Evolutionary conservation across 2,113 vertebrate genomes (phyloP).

Genomic region (Syngnathus floridae): DNA sequence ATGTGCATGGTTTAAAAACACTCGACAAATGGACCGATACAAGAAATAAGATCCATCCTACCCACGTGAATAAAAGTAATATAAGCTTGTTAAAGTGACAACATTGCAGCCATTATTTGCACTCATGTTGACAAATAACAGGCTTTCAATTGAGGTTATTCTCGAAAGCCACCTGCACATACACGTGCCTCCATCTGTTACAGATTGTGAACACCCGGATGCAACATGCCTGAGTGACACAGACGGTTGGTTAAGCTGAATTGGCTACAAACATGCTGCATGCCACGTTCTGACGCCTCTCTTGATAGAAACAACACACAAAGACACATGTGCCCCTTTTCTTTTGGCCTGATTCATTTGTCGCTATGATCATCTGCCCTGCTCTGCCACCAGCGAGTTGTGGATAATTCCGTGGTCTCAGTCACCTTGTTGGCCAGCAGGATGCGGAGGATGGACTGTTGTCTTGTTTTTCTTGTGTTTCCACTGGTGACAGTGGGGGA

Average conservation of each 20-base stretch:
- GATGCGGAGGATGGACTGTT: too few relatives aligned
- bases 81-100: background rate
- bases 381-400: too few relatives aligned
- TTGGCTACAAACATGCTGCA: slow-evolving; percentile 15
- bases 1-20: background rate
- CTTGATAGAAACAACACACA: background rate
- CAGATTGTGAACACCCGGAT: slow-evolving; percentile 7
- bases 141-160: background rate
- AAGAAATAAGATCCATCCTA: background rate
- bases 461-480: too few relatives aligned
- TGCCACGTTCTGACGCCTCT: slow-evolving; percentile 28
- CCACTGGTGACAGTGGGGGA: too few relatives aligned
- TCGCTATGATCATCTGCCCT: too few relatives aligned
- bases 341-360: background rate
- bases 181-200: slow-evolving; percentile 15
- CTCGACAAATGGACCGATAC: background rate
- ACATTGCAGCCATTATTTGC: background rate
- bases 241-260: slow-evolving; percentile 2
- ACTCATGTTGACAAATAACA: background rate
- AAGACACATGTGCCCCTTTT: slow-evolving; percentile 4
- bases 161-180: slow-evolving; percentile 18
- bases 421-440: too few relatives aligned
- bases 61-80: background rate
- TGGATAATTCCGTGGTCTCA: too few relatives aligned
- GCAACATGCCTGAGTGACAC: slow-evolving; percentile 26